Conservation (phyloP, 2,113 vertebrate genomes). For the Scomber japonicus region DNA sequence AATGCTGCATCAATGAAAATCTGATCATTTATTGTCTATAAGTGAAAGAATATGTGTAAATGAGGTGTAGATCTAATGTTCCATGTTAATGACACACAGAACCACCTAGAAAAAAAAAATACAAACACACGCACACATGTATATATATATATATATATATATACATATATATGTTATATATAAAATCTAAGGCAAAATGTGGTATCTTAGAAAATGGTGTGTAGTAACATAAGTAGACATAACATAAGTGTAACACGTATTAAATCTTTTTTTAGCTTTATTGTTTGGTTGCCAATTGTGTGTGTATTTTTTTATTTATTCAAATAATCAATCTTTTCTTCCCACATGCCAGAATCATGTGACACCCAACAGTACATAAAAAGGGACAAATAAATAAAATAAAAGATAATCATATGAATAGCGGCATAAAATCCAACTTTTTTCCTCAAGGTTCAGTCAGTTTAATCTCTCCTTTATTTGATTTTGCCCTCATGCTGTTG, state of each 20-base stretch:
- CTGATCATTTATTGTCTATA: constrained; percentile 37
- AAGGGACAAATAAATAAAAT: constrained; percentile 11
- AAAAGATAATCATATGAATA: background rate
- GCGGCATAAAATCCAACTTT: constrained; percentile 20
- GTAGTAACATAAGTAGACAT: constrained; percentile 20
- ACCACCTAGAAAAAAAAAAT: background rate
- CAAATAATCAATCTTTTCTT: background rate
- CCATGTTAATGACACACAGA: background rate
- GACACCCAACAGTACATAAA: constrained; percentile 3
- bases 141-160: too few species aligned
- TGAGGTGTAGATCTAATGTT: constrained; percentile 1
- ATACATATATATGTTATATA: too few species aligned
- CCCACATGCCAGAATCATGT: constrained; percentile 9
- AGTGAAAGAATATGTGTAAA: constrained; percentile 7
- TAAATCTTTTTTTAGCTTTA: constrained; percentile 21
- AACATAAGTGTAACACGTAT: background rate
- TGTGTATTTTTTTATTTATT: background rate
- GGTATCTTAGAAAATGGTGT: background rate
- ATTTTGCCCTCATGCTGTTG: constrained; percentile 30
- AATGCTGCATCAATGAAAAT: constrained; percentile 67
- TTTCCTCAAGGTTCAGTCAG: background rate
- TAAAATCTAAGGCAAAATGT: background rate
- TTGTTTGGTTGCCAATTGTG: constrained; percentile 5
- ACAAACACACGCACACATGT: too few species aligned
- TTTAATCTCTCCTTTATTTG: constrained; percentile 22